Conservation (phyloP, 1,140 invertebrate genomes). For the Pseudomyrmex concolor region DNA sequence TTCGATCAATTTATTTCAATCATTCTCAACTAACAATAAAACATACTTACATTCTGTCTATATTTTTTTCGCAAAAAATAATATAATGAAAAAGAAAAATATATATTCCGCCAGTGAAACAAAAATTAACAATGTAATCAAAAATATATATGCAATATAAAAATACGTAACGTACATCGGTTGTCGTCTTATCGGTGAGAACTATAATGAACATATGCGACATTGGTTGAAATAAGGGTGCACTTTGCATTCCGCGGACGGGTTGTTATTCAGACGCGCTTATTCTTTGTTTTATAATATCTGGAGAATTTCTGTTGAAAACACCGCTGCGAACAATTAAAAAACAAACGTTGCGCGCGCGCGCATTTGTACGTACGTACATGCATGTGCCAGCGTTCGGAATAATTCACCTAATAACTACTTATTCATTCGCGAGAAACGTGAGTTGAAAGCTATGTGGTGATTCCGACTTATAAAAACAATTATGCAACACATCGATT, state of each 20-base stretch:
- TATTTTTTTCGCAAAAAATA: too few species aligned
- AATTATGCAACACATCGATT: slow-evolving; percentile 44
- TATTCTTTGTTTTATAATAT: background rate
- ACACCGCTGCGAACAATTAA: slow-evolving; percentile 14
- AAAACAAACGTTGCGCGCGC: background rate
- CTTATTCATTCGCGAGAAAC: slow-evolving; percentile 22
- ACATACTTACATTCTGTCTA: too few species aligned
- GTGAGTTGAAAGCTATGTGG: slow-evolving; percentile 36
- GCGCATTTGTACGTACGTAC: background rate
- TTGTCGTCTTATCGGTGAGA: slow-evolving; percentile 1
- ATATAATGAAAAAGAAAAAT: too few species aligned
- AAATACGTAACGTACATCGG: background rate
- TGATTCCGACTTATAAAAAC: slow-evolving; percentile 51
- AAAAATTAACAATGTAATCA: too few species aligned
- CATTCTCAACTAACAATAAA: too few species aligned
- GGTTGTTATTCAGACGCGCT: background rate
- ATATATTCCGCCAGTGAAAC: too few species aligned
- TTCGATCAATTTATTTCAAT: too few species aligned
- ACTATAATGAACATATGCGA: too few species aligned
- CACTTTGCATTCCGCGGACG: slow-evolving; percentile 11
- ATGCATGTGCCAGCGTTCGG: background rate
- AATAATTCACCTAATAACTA: slow-evolving; percentile 2
- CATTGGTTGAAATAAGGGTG: background rate
- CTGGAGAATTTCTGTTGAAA: slow-evolving; percentile 5
- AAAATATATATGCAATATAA: background rate